Base-by-base conservation (phyloP, 1,140 invertebrate species). In the Heliconius hermathena region DNA sequence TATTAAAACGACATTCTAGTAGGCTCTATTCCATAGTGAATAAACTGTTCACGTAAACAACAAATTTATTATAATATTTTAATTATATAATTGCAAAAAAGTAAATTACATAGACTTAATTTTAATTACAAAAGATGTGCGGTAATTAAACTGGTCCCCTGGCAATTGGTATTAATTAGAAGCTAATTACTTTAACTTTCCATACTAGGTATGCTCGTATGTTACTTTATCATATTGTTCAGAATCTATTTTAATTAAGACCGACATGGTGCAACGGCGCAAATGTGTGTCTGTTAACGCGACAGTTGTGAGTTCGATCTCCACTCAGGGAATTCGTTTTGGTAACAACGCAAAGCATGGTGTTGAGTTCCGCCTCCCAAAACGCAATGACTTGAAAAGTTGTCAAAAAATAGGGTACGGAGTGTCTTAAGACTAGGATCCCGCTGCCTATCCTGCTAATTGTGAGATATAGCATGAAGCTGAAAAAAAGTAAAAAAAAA, bases 81-180 rank as follows among this genome's bases (percentile, higher is more conserved):
- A 66, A 66, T 66, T 66, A 66, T 29, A 16, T 66, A 66, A 66
- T 66, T 29, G 60, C 26, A 29, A 66, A 26, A 66, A 66, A 29
- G 11, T 22, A 26, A 66, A 26, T 66, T 13, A 66, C 60, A 29
- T 29, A 29, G 60, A 73, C 41, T 73, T 78, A 78, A 73, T 54
- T 29, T 73, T 78, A 78, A 73, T 54, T 29, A 54, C 11, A 73
- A 78, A 73, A 72, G 77, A 54, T 78, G 36, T 71, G n/a, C 22
- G 26, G n/a, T 73, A 81, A 80, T 80, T 74, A 78, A 80, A 76
- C 76, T 60, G 76, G 73, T 74, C 76, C 52, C 66, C 60, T 11
- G 57, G 80, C 77, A 78, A 84, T 81, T 82, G 76, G 66, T 77
- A 71, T 76, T 78, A 83, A 83, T 83, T 83, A 83, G 80, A 81